Evolutionary conservation across 2,113 vertebrate species (phyloP).

Genomic region (Ceyx cyanopectus): DNA sequence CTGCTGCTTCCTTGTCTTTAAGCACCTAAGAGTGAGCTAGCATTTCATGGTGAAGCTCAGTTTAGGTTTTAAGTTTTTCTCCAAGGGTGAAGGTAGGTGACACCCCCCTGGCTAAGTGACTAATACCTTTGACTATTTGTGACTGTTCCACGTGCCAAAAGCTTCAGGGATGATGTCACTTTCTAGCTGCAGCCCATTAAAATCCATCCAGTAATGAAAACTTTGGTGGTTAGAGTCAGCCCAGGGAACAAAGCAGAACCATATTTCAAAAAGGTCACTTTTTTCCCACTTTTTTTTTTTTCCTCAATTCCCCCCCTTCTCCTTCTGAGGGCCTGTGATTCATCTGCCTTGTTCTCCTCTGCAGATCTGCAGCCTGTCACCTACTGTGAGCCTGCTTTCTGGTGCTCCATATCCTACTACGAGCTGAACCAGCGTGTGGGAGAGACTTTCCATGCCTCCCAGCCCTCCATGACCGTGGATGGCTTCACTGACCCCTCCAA

Average conservation of each 20-base stretch:
- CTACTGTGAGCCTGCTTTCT: constrained; percentile 98
- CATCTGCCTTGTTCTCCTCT: not conserved
- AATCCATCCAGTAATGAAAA: not conserved
- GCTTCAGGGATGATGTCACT: not conserved
- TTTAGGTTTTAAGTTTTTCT: not conserved
- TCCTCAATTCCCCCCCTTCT: not conserved
- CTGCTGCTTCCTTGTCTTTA: not conserved
- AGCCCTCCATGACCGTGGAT: constrained; percentile 97
- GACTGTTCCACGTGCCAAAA: not conserved
- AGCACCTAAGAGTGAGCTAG: not conserved
- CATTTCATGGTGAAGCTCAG: not conserved
- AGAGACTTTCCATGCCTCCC: constrained; percentile 96
- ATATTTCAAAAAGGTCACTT: not conserved
- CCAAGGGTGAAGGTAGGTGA: not conserved
- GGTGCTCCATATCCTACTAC: constrained; percentile 99
- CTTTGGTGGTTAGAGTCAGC: not conserved
- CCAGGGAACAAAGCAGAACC: not conserved
- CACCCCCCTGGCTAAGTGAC: not conserved
- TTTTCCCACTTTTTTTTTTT: not conserved
- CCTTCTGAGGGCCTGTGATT: not conserved
- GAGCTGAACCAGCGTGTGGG: constrained; percentile 98
- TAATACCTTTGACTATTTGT: not conserved
- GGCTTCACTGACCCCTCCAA: constrained; percentile 98
- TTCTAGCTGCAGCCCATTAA: not conserved
- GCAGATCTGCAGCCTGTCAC: constrained; percentile 95